A percentile compares a stretch with the other conserved stretches of the same genome.
Evolutionary conservation across 2,113 vertebrate species (phyloP).

Genomic region (Spea bombifrons): DNA sequence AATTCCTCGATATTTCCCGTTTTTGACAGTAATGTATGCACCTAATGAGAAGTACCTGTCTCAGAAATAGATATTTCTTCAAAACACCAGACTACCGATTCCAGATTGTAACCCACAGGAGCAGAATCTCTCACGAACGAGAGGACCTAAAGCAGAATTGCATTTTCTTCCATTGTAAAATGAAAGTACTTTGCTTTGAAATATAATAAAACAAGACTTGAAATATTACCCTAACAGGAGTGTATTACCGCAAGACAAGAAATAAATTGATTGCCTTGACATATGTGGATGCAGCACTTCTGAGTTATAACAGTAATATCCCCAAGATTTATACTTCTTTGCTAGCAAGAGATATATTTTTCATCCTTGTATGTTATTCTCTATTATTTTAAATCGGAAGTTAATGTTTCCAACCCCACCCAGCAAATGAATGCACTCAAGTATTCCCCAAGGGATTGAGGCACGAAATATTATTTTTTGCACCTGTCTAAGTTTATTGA

Average conservation of each 20-base stretch:
- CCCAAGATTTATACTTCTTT: slow-evolving; percentile 38
- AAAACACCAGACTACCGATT: not conserved
- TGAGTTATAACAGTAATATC: slow-evolving; percentile 43
- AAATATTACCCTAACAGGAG: slow-evolving; percentile 41
- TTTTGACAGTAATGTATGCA: not conserved
- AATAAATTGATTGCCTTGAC: slow-evolving; percentile 45
- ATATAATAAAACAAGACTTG: slow-evolving; percentile 44
- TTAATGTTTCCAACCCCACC: slow-evolving; percentile 21
- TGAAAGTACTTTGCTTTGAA: slow-evolving; percentile 44
- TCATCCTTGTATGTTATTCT: slow-evolving; percentile 19
- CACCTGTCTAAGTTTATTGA: slow-evolving; percentile 3
- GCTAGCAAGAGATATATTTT: slow-evolving; percentile 13
- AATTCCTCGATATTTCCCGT: not conserved
- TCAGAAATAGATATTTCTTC: not conserved
- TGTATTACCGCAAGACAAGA: slow-evolving; percentile 44
- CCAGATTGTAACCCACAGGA: not conserved
- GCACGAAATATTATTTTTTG: slow-evolving; percentile 19
- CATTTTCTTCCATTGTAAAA: slow-evolving; percentile 31
- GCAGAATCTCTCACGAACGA: not conserved
- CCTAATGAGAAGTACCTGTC: not conserved
- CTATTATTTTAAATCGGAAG: slow-evolving; percentile 38
- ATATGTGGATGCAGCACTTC: slow-evolving; percentile 38
- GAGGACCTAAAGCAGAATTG: not conserved
- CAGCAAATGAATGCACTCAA: slow-evolving; percentile 11
- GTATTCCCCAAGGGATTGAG: not conserved